Percentiles rank a stretch among this genome's conserved stretches.
Conservation (phyloP, 2,797 vertebrate genomes). For the Nannoperca australis region DNA sequence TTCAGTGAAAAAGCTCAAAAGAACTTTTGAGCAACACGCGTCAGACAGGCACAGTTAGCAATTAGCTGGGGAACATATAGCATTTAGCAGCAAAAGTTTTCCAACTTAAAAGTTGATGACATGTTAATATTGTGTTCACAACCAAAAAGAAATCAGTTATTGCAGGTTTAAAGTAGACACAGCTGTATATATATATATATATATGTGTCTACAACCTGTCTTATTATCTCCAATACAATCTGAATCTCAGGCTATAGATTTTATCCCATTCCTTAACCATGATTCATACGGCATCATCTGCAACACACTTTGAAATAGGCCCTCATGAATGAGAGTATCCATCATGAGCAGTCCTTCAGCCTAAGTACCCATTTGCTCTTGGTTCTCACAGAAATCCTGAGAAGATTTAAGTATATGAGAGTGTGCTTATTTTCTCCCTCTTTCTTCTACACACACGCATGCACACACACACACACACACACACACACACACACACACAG, state of each 20-base stretch:
- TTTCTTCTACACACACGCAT: conserved; percentile 1
- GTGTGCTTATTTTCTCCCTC: conserved; percentile 26
- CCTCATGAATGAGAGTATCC: conserved; percentile 37
- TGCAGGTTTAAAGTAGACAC: conserved; percentile 3
- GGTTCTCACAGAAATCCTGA: conserved; percentile 42
- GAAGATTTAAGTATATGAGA: conserved; percentile 45
- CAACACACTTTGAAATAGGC: conserved; percentile 39
- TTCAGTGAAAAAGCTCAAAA: neutral
- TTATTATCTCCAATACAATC: conserved; percentile 11
- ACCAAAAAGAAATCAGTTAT: neutral
- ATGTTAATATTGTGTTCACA: neutral
- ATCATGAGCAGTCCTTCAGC: conserved; percentile 51
- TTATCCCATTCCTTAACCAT: conserved; percentile 7
- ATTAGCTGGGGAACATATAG: neutral
- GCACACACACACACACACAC: conserved; percentile 16
- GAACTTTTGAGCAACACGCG: no score
- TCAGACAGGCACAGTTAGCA: neutral
- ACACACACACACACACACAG: conserved; percentile 20
- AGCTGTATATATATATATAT: neutral
- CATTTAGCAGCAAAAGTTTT: neutral
- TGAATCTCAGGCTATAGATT: conserved; percentile 15
- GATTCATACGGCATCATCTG: conserved; percentile 33
- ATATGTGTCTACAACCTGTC: neutral
- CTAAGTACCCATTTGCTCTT: conserved; percentile 52
- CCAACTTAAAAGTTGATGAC: neutral